phyloP scores from a whole-genome alignment of 2,888 invertebrate genomes.

The Campoplex capitator region DNA sequence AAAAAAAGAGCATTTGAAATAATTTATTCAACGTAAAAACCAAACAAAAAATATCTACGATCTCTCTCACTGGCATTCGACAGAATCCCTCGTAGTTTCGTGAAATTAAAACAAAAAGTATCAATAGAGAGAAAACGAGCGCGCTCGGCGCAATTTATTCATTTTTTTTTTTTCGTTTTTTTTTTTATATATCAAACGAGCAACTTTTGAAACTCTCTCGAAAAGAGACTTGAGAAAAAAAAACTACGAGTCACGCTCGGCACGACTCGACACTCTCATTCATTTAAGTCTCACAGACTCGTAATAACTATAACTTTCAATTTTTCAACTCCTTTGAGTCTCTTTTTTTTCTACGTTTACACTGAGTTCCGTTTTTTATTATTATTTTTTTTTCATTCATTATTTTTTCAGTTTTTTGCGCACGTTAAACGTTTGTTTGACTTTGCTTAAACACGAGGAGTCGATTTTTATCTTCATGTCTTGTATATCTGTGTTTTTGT shows the following conservation, averaged over 20 bases:
- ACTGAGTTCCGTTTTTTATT: not conserved
- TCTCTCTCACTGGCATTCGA: slow-evolving; percentile 17
- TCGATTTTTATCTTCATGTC: slow-evolving; percentile 7
- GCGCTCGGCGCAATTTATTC: slow-evolving; percentile 45
- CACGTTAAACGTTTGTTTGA: not conserved
- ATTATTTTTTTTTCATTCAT: not conserved
- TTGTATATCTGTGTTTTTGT: not conserved
- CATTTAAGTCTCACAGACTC: slow-evolving; percentile 50
- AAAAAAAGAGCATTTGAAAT: slow-evolving; percentile 32
- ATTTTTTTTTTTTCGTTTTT: slow-evolving; percentile 8
- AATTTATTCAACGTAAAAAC: slow-evolving; percentile 27
- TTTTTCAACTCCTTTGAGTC: slow-evolving; percentile 4
- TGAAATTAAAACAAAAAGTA: slow-evolving; percentile 34
- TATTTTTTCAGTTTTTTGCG: not conserved
- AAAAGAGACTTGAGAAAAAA: slow-evolving; percentile 13
- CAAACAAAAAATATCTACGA: slow-evolving; percentile 14
- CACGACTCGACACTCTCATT: slow-evolving; percentile 39
- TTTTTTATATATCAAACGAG: slow-evolving; percentile 41
- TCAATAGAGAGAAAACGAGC: slow-evolving; percentile 42
- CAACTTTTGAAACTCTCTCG: slow-evolving; percentile 43
- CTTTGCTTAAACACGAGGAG: slow-evolving; percentile 42
- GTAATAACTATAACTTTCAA: slow-evolving; percentile 33
- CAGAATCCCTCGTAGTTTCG: slow-evolving; percentile 27
- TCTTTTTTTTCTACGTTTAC: slow-evolving; percentile 24
- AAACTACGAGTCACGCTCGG: slow-evolving; percentile 61